These are phyloP conservation scores for Salarias fasciatus DNA, from an alignment of 2,797 vertebrate species.

Conservation along the genomic window DNA sequence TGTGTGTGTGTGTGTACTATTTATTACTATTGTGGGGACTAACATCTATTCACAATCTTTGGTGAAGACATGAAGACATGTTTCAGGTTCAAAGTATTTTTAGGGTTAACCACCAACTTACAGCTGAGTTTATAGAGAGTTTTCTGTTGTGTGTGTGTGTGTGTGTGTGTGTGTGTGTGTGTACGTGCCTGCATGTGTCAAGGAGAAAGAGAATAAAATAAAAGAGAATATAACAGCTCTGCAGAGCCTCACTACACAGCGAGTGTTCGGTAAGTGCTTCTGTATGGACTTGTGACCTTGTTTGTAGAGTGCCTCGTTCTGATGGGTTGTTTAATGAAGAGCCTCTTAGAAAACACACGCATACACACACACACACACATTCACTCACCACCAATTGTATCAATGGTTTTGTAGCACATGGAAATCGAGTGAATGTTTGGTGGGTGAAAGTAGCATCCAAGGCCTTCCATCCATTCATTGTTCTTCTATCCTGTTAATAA, in stretches of 20 bases:
- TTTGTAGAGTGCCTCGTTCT: constrained; percentile 70
- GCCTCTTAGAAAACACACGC: constrained; percentile 57
- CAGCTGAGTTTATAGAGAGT: no score
- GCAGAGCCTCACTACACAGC: constrained; percentile 55
- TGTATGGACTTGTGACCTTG: constrained; percentile 74
- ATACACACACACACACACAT: constrained; percentile 14
- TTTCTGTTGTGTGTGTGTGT: constrained; percentile 31
- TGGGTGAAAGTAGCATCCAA: constrained; percentile 53
- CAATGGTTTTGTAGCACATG: constrained; percentile 56
- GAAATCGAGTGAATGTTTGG: constrained; percentile 54
- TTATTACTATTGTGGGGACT: neutral
- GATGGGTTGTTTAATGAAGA: constrained; percentile 67
- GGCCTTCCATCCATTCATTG: constrained; percentile 62
- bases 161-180: constrained; percentile 14
- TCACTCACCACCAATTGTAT: constrained; percentile 56
- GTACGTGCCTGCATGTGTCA: constrained; percentile 28
- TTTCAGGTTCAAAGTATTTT: no score
- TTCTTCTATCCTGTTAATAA: constrained; percentile 51
- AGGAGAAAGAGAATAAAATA: constrained; percentile 47
- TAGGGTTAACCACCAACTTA: no score
- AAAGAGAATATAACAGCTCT: constrained; percentile 69
- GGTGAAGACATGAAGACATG: no score
- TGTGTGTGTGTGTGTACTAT: constrained; percentile 6
- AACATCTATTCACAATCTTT: no score
- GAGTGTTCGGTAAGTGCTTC: constrained; percentile 69